These are phyloP conservation scores for Amiota minor DNA, from an alignment of 2,888 invertebrate genomes.

Conservation along the genomic window DNA sequence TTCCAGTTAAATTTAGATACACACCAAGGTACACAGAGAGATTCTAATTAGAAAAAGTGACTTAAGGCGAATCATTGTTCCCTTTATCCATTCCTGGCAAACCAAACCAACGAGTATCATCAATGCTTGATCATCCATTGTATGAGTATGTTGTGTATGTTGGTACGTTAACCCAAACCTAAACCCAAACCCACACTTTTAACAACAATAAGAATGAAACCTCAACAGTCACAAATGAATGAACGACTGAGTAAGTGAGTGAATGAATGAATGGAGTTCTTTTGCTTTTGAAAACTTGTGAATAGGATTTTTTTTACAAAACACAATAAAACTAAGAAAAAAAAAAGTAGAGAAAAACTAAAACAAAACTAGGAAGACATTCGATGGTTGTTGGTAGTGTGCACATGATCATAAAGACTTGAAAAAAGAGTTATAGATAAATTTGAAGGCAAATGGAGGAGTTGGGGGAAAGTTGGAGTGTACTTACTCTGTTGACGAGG, in stretches of 20 bases:
- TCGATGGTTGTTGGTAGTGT: background rate
- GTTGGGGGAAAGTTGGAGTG: background rate
- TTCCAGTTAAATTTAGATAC: conserved; percentile 1
- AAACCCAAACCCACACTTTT: conserved; percentile 17
- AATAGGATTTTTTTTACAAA: background rate
- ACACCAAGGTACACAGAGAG: background rate
- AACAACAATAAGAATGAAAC: too few species aligned
- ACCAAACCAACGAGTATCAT: too few species aligned
- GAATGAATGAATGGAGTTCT: conserved; percentile 20
- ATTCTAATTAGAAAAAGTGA: conserved; percentile 9
- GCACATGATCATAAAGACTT: background rate
- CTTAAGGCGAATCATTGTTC: background rate
- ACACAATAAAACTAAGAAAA: too few species aligned
- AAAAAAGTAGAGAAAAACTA: too few species aligned
- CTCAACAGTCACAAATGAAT: background rate
- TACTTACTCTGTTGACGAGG: conserved; percentile 1
- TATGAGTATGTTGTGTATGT: too few species aligned
- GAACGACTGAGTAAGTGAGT: conserved; percentile 12
- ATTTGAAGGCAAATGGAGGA: background rate
- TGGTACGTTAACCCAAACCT: conserved; percentile 18
- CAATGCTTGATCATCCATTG: too few species aligned
- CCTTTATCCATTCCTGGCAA: background rate
- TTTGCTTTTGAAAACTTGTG: conserved; percentile 10
- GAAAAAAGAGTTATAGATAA: background rate
- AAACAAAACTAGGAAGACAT: background rate